Percentiles rank a stretch among this genome's conserved stretches.
Evolutionary conservation across 1,140 invertebrate species (phyloP).

Genomic region (Heliconius nattereri): DNA sequence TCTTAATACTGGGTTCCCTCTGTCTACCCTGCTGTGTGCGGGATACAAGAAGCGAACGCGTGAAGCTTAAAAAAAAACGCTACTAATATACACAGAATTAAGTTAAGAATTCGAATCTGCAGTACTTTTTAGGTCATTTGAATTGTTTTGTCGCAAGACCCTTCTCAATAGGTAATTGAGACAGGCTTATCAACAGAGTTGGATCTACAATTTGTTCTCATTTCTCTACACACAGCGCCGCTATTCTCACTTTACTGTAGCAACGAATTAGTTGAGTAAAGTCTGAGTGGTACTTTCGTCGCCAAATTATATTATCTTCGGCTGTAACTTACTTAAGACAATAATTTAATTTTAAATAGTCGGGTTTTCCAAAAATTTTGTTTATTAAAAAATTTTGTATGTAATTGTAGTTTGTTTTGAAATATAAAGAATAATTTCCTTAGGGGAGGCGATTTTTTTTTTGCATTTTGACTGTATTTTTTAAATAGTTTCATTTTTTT

Average conservation of each 20-base stretch:
- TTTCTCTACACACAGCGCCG: constrained; percentile 62
- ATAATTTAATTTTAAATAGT: neutral
- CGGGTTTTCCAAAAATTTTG: neutral
- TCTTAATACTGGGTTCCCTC: too few species aligned
- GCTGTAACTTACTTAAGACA: constrained; percentile 15
- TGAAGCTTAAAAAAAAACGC: too few species aligned
- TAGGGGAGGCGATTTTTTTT: too few species aligned
- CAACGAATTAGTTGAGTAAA: constrained; percentile 41
- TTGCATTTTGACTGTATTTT: too few species aligned
- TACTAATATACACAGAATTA: neutral
- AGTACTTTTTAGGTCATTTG: constrained; percentile 61
- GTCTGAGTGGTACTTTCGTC: constrained; percentile 38
- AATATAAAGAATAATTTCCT: too few species aligned
- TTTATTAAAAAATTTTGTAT: too few species aligned
- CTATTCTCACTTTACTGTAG: constrained; percentile 48
- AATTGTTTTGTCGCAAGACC: constrained; percentile 69
- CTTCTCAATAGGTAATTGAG: constrained; percentile 76
- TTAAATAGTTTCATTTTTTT: too few species aligned
- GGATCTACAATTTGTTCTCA: constrained; percentile 67
- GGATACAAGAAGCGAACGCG: too few species aligned
- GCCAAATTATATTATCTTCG: constrained; percentile 33
- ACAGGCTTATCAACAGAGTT: constrained; percentile 67
- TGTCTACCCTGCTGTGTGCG: too few species aligned
- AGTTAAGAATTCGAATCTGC: constrained; percentile 2
- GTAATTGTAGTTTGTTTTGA: too few species aligned